Conservation (phyloP, 2,888 invertebrate genomes). For the Lithophane ornitopus region DNA sequence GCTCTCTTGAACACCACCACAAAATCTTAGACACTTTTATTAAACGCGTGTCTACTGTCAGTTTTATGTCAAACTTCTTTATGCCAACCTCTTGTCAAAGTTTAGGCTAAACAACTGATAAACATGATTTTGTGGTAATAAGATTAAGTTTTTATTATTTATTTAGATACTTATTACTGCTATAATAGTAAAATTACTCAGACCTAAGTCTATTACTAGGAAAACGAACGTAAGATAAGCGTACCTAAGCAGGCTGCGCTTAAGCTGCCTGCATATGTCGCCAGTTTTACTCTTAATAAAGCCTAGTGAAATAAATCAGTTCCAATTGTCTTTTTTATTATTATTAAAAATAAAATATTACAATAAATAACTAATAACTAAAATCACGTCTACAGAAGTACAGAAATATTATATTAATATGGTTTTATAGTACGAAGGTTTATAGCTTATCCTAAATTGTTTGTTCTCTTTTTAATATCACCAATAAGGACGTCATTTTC, state of each 20-base stretch:
- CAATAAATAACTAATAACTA: background rate
- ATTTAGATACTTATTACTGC: too few relatives aligned
- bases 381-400: background rate
- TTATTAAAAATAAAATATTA: background rate
- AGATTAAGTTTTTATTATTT: too few relatives aligned
- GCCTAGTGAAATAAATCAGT: background rate
- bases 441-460: background rate
- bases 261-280: too few relatives aligned
- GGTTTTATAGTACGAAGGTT: background rate
- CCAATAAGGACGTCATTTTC: constrained; percentile 72
- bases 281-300: background rate
- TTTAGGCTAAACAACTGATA: too few relatives aligned
- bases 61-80: too few relatives aligned
- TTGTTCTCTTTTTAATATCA: background rate
- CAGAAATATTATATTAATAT: background rate
- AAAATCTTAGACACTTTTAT: too few relatives aligned
- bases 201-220: too few relatives aligned
- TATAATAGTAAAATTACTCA: too few relatives aligned
- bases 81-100: too few relatives aligned
- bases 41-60: too few relatives aligned
- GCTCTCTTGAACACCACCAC: too few relatives aligned
- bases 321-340: background rate
- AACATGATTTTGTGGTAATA: too few relatives aligned
- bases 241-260: background rate
- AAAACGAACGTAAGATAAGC: background rate